Conservation (phyloP, 2,797 vertebrate species). For the Prionace glauca region DNA sequence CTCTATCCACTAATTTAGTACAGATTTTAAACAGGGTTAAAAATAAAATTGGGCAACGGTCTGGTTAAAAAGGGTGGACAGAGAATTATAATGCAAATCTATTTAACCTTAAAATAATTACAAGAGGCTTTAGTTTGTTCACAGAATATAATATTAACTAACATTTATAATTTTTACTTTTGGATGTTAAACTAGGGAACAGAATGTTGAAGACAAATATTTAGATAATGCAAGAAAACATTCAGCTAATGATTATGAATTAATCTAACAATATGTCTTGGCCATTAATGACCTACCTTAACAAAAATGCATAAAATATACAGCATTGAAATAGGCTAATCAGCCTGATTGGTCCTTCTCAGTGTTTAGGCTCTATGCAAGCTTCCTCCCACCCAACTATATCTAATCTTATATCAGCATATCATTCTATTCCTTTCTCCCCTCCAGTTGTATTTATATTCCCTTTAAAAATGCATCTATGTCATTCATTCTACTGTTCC, state of each 20-base stretch:
- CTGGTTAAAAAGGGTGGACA: neutral
- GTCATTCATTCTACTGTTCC: neutral
- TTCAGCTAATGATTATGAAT: neutral
- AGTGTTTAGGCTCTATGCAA: neutral
- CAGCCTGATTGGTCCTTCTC: neutral
- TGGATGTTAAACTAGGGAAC: neutral
- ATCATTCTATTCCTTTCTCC: neutral
- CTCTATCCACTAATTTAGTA: neutral
- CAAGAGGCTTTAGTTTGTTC: neutral
- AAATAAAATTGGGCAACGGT: neutral
- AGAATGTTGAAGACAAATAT: neutral
- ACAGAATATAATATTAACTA: neutral
- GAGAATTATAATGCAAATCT: neutral
- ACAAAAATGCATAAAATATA: neutral
- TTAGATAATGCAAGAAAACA: neutral
- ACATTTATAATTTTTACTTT: neutral
- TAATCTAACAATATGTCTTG: neutral
- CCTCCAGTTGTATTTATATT: neutral
- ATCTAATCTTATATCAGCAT: neutral
- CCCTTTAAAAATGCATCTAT: too few species aligned
- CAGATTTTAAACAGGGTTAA: neutral
- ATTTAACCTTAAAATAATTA: neutral
- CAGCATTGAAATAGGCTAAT: neutral
- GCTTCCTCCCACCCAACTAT: neutral
- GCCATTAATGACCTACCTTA: neutral